Percentiles rank a stretch among this genome's conserved stretches.
Conservation (phyloP, 2,888 invertebrate species). For the Cerastis rubricosa region DNA sequence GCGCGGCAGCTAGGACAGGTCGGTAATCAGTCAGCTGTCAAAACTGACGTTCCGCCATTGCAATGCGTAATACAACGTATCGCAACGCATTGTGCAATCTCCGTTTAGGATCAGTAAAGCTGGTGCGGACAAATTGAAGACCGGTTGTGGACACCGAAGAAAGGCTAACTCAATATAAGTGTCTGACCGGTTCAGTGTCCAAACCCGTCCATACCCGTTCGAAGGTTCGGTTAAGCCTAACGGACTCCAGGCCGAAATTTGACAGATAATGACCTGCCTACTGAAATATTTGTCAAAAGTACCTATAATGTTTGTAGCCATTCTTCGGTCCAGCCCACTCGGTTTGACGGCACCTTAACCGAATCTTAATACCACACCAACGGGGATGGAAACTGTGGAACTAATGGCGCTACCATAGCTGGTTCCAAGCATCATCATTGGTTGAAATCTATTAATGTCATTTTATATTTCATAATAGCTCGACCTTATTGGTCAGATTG, state of each 20-base stretch:
- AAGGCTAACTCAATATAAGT: neutral
- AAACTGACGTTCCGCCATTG: neutral
- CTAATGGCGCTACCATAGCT: too few relatives aligned
- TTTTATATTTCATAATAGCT: too few relatives aligned
- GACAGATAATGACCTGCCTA: neutral
- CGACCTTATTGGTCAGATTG: too few relatives aligned
- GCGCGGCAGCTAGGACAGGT: neutral
- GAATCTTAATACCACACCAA: neutral
- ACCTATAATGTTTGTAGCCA: neutral
- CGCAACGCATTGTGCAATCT: neutral
- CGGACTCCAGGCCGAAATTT: neutral
- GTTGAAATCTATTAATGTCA: too few relatives aligned
- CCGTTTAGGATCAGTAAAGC: neutral
- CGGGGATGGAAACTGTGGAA: too few relatives aligned
- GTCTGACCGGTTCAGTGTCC: neutral
- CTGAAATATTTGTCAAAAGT: neutral
- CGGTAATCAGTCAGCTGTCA: conserved; percentile 30
- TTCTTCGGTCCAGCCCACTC: neutral
- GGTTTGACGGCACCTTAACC: neutral
- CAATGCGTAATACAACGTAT: neutral
- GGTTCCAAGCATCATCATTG: too few relatives aligned
- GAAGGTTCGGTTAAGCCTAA: neutral
- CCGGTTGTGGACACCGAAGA: neutral
- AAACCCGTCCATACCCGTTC: neutral
- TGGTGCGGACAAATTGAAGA: neutral